These are phyloP conservation scores for Neuroterus valhalla DNA, from an alignment of 1,140 invertebrate genomes.

Conservation along the genomic window DNA sequence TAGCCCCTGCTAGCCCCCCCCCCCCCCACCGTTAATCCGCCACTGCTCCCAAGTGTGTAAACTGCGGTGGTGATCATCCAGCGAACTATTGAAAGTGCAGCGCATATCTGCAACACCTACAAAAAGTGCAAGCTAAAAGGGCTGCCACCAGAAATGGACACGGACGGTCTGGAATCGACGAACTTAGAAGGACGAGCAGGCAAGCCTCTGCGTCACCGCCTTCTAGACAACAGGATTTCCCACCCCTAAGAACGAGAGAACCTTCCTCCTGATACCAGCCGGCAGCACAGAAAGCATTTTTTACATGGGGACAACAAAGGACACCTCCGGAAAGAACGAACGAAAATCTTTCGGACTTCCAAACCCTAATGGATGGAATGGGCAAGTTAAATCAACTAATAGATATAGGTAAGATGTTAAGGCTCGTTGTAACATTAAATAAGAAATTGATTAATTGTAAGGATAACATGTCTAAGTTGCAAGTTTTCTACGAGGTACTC, in stretches of 20 bases:
- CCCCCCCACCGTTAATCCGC: no score
- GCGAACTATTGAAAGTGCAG: neutral
- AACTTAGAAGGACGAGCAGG: neutral
- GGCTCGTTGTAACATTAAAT: neutral
- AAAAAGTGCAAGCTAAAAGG: neutral
- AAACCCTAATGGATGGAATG: neutral
- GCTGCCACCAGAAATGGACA: neutral
- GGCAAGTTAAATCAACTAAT: neutral
- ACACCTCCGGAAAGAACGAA: neutral
- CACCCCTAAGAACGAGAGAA: neutral
- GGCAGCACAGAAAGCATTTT: neutral
- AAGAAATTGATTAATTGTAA: neutral
- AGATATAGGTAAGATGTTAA: neutral
- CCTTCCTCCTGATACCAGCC: neutral
- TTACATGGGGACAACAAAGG: neutral
- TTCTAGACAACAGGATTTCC: neutral
- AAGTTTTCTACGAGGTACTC: no score
- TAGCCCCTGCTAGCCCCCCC: no score
- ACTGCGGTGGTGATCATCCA: constrained; percentile 3
- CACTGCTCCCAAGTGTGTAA: neutral
- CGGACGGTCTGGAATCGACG: neutral
- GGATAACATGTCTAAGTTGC: neutral
- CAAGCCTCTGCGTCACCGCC: no score
- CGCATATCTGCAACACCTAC: neutral
- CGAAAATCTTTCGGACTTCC: neutral